Evolutionary conservation across 2,113 vertebrate species (phyloP).

Genomic region (Raja brachyura): DNA sequence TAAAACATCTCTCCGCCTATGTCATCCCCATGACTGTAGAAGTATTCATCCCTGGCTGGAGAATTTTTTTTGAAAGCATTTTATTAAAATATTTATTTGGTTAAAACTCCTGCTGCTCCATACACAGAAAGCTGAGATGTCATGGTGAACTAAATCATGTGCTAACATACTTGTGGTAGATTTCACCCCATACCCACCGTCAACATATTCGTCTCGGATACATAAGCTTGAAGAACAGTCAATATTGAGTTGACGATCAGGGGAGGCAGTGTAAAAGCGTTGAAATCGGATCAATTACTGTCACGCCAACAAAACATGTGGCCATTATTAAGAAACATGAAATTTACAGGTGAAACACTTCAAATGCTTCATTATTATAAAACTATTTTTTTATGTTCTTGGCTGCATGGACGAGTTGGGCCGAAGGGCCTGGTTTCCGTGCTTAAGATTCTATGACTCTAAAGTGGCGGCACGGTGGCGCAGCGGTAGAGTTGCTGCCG

Average conservation of each 20-base stretch:
- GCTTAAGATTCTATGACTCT: no score
- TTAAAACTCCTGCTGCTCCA: neutral
- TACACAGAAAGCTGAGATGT: neutral
- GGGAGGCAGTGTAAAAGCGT: neutral
- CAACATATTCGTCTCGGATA: neutral
- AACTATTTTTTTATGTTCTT: no score
- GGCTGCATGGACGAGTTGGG: no score
- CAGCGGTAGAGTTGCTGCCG: no score
- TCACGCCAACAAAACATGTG: neutral
- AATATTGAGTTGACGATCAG: neutral
- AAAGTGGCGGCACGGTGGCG: no score
- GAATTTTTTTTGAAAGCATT: neutral
- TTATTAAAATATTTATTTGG: conserved; percentile 28
- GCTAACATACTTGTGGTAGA: neutral
- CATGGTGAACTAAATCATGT: neutral
- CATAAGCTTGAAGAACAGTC: neutral
- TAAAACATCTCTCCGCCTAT: neutral
- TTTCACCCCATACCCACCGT: neutral
- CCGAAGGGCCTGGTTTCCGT: no score
- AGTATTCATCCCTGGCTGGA: neutral
- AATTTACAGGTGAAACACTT: neutral
- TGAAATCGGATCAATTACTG: neutral
- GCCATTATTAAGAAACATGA: neutral
- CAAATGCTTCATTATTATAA: no score
- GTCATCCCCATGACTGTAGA: neutral